Evolutionary conservation across 2,113 vertebrate species (phyloP).

Genomic region (Chaetorhynchus papuensis): DNA sequence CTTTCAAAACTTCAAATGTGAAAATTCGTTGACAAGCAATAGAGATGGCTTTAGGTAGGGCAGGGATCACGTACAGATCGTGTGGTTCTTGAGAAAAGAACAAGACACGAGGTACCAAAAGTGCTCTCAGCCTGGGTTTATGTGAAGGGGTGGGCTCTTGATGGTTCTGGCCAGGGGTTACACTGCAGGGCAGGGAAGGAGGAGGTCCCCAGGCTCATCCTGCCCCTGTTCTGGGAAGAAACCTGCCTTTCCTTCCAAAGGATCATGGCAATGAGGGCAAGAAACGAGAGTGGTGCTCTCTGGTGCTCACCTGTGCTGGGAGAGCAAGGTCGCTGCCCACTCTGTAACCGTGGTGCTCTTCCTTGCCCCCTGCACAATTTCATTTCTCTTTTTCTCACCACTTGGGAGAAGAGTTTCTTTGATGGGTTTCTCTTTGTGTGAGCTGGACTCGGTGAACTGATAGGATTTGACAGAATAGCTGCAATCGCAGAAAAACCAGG

Average conservation of each 20-base stretch:
- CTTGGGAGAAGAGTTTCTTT: neutral
- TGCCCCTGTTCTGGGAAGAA: neutral
- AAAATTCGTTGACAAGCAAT: neutral
- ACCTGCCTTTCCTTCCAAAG: neutral
- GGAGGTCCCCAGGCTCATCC: neutral
- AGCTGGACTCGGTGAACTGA: neutral
- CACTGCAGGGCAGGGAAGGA: no score
- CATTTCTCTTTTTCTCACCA: neutral
- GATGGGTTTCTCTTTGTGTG: neutral
- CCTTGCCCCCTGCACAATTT: neutral
- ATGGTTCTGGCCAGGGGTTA: neutral
- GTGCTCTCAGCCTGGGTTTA: neutral
- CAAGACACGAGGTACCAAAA: accelerated
- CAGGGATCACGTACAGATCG: accelerated
- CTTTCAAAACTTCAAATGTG: neutral
- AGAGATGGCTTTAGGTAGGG: neutral
- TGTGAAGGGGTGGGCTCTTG: accelerated
- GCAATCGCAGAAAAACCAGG: neutral
- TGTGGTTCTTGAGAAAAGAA: neutral
- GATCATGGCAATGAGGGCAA: accelerated
- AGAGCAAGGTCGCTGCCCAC: neutral
- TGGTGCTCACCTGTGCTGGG: neutral
- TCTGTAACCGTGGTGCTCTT: neutral
- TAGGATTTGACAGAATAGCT: neutral
- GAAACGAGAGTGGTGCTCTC: neutral